Evolutionary conservation across 2,113 vertebrate species (phyloP), one percentile per base, ranked within the genome.

Genomic region (Pipra filicauda): DNA sequence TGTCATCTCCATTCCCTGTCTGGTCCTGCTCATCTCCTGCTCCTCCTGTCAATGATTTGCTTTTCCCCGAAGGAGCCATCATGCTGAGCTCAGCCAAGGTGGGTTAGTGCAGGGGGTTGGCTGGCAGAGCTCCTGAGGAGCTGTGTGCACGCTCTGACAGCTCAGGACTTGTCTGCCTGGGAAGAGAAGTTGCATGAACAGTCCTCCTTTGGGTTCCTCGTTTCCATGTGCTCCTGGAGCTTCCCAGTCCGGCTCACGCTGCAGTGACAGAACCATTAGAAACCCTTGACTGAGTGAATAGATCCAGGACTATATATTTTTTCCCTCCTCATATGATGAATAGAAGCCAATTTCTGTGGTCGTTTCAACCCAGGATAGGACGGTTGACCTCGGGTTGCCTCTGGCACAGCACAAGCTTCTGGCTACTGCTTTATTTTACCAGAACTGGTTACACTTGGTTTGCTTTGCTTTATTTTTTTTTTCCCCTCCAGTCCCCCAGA

Each of bases 121-220:
- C 73, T 89, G 64, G 54, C 69, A 65, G 49, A 15, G 24, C 37
- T 80, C 55, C 0, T 1, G 39, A 19, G 24, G 39, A 19, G 24
- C 41, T 84, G 46, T 2, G 4, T 11, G 57, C 35, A 19, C 1
- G 2, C 5, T 46, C 51, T 81, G 66, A 21, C 62, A 90, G 35
- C 52, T 65, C 3, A 1, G 64, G 57, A 20, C 1, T 3, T 79
- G 7, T 65, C 22, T 13, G 0, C 31, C 0, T 0, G 30, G 37
- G 35, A 58, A 61, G 28, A 70, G 31, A 81, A 81, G 49, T 5
- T 61, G 16, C 31, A 37, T n/a, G 49, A 71, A 39, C 1, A 2
- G 54, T 67, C 71, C 62, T 76, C 19, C 39, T 43, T 28, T 8
- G 6, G 24, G 35, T 46, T 91, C 58, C 26, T 67, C 7, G 0